Evolutionary conservation across 2,797 vertebrate species (phyloP).

Genomic region (Poliocrania exsul): DNA sequence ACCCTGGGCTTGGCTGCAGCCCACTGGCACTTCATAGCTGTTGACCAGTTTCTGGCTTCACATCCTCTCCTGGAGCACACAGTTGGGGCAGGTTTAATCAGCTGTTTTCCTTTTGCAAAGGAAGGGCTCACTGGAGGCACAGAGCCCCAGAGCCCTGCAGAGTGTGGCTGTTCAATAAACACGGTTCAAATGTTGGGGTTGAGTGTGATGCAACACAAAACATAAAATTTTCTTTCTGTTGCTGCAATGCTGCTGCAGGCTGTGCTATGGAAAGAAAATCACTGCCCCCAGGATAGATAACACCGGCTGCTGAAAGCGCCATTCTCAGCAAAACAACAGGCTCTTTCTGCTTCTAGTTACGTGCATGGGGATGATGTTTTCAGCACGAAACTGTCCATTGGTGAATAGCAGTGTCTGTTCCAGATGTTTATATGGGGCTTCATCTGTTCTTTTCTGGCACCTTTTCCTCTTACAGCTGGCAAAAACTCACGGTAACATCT

Average conservation of each 20-base stretch:
- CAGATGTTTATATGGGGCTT: background rate
- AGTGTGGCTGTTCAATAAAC: background rate
- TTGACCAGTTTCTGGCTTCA: background rate
- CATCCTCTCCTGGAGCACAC: background rate
- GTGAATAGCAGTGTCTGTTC: background rate
- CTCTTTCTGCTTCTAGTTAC: background rate
- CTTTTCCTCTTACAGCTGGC: conserved; percentile 9
- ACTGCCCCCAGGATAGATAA: background rate
- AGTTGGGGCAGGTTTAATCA: background rate
- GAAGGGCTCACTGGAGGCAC: background rate
- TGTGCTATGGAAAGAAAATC: background rate
- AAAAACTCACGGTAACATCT: conserved; percentile 16
- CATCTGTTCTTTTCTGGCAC: background rate
- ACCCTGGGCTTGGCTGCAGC: background rate
- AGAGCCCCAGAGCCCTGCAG: background rate
- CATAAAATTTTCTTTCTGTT: background rate
- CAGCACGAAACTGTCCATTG: background rate
- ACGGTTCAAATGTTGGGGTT: background rate
- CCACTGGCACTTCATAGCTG: background rate
- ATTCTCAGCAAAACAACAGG: background rate
- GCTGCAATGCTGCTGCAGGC: background rate
- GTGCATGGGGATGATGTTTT: background rate
- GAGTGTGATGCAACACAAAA: background rate
- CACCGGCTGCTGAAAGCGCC: background rate
- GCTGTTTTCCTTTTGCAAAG: background rate